phyloP scores from a whole-genome alignment of 2,113 vertebrate species.

The Pangasianodon hypophthalmus region DNA sequence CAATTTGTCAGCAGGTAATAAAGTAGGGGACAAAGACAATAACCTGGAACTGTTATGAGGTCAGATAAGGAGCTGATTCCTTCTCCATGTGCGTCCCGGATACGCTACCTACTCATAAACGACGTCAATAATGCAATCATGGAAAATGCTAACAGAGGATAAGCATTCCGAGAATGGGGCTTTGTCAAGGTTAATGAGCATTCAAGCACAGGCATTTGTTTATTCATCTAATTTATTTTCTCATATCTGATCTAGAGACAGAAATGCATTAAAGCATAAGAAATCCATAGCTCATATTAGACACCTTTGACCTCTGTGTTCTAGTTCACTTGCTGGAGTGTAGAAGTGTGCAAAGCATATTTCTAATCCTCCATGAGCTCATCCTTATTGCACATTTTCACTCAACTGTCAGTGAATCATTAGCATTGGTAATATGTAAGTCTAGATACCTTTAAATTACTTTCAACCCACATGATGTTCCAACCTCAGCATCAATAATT shows the following conservation, averaged over 20 bases:
- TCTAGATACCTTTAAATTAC: conserved; percentile 36
- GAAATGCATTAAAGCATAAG: conserved; percentile 16
- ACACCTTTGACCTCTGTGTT: conserved; percentile 30
- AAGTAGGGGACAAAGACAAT: conserved; percentile 47
- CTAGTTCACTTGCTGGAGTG: conserved; percentile 10
- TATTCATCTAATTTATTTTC: conserved; percentile 26
- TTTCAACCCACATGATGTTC: conserved; percentile 41
- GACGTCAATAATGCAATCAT: conserved; percentile 25
- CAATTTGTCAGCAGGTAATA: conserved; percentile 56
- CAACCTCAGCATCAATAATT: conserved; percentile 54
- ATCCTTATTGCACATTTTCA: conserved; percentile 38
- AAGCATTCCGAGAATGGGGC: neutral
- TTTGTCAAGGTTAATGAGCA: conserved; percentile 40
- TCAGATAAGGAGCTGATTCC: conserved; percentile 47
- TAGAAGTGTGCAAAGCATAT: neutral
- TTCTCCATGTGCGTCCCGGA: conserved; percentile 1
- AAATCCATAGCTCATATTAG: conserved; percentile 9
- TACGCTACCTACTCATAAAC: conserved; percentile 15
- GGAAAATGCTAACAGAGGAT: conserved; percentile 32
- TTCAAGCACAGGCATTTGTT: conserved; percentile 5
- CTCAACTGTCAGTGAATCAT: conserved; percentile 42
- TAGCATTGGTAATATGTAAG: conserved; percentile 43
- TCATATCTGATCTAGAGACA: conserved; percentile 31
- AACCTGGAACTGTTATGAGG: conserved; percentile 48
- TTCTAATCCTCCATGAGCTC: neutral